These are phyloP conservation scores for Palythoa grandiflora DNA, from an alignment of 92 coral and sea anemone species.

Conservation along the genomic window DNA sequence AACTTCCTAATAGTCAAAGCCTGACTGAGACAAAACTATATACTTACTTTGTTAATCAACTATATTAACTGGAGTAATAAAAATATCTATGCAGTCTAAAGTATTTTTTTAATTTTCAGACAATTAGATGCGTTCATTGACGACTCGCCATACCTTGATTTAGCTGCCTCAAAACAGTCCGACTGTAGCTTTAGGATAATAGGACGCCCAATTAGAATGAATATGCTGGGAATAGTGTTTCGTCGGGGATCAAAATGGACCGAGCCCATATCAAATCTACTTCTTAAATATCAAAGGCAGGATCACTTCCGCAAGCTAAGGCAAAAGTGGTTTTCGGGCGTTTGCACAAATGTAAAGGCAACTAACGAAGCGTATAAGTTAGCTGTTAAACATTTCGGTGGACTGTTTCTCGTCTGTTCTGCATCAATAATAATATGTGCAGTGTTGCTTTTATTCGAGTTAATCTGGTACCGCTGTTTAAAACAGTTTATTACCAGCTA, in stretches of 20 bases:
- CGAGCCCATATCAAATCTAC: slow-evolving; percentile 64
- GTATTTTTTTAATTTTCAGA: slow-evolving; percentile 42
- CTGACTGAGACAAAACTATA: no score
- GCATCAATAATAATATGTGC: slow-evolving; percentile 49
- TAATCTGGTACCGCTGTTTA: slow-evolving; percentile 46
- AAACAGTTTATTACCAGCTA: slow-evolving; percentile 21
- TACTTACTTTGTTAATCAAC: no score
- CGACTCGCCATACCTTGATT: slow-evolving; percentile 85
- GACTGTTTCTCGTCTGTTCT: slow-evolving; percentile 58
- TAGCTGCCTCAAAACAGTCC: slow-evolving; percentile 76
- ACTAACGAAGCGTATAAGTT: slow-evolving; percentile 50
- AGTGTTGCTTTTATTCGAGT: slow-evolving; percentile 52
- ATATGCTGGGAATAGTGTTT: slow-evolving; percentile 69
- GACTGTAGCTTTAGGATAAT: slow-evolving; percentile 75
- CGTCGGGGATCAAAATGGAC: slow-evolving; percentile 74
- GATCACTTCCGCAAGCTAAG: slow-evolving; percentile 71
- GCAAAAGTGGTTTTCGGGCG: slow-evolving; percentile 75
- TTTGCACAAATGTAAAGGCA: slow-evolving; percentile 55
- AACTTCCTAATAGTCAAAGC: no score
- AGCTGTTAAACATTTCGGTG: slow-evolving; percentile 68
- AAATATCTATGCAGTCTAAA: background rate
- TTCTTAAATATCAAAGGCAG: slow-evolving; percentile 68
- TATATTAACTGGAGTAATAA: no score
- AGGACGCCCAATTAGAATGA: slow-evolving; percentile 70
- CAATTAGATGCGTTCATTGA: slow-evolving; percentile 76